Base-by-base conservation (phyloP, 1,140 invertebrate species). In the Eubasilissa regina region DNA sequence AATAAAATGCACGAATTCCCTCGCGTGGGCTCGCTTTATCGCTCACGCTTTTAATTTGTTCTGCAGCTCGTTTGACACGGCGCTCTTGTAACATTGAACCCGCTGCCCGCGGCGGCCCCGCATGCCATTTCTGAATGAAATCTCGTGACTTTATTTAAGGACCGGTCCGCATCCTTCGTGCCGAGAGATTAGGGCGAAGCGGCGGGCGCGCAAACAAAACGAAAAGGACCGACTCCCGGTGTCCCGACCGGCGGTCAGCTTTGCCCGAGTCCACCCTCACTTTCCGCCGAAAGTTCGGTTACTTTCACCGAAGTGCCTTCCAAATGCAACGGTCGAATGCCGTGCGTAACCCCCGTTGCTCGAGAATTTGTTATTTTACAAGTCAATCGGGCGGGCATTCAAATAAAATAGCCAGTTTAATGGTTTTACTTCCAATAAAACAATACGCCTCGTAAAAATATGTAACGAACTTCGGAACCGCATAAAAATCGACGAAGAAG, bases 1-100 rank as follows among this genome's bases (percentile, higher is more conserved):
- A 72, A 78, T 78, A 78, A 72, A 78, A 78, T 58, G 76, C 76
- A 70, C 76, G 76, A 78, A 70, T 58, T 64, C 48, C 51, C 66
- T 56, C 53, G 48, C 15, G 64, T 70, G 76, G 66, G 8, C 21
- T 19, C 51, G 66, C 60, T 78, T 78, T 78, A 72, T 78, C 62
- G 76, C 76, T 78, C 76, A 72, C 66, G 76, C 64, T 78, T 78
- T 78, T 78, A 78, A 78, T 78, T 78, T 70, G 76, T 78, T 78
- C 64, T 78, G 76, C 76, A 78, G 58, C 64, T 78, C 76, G 62
- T 78, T 68, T 77, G 60, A 77, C 75, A 64, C 58, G 75, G 45
- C 74, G 55, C 48, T 55, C 35, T 75, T 62, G 48, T 75, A 62
- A 64, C 45, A 64, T 62, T 62, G 74, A 75, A 21, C 45, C 58